phyloP scores from a whole-genome alignment of 2,113 vertebrate genomes.

The Bambusicola thoracicus region DNA sequence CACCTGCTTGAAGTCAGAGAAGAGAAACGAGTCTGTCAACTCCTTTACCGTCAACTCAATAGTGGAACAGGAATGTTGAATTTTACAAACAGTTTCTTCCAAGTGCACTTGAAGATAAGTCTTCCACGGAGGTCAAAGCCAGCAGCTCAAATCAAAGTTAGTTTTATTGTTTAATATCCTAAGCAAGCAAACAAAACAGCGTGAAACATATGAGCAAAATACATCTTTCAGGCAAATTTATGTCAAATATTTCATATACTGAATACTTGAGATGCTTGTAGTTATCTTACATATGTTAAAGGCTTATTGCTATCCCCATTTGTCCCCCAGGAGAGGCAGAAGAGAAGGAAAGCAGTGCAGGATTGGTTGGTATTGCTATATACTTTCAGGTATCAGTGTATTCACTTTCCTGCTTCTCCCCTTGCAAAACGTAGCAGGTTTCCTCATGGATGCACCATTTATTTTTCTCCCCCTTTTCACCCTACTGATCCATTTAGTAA shows the following conservation, averaged over 20 bases:
- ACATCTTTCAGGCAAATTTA: not conserved
- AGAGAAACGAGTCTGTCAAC: rapidly evolving
- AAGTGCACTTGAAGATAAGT: not conserved
- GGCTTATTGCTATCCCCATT: not conserved
- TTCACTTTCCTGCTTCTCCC: not conserved
- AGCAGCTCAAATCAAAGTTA: not conserved
- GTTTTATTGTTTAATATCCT: not conserved
- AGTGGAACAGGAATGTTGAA: not conserved
- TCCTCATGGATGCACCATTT: not conserved
- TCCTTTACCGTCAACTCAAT: no score
- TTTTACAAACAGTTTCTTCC: not conserved
- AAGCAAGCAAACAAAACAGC: not conserved
- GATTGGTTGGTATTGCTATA: rapidly evolving
- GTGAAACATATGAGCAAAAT: not conserved
- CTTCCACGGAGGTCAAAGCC: not conserved
- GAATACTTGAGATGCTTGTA: not conserved
- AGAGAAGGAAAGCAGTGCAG: not conserved
- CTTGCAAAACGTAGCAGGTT: not conserved
- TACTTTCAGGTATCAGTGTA: not conserved
- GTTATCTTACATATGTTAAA: not conserved
- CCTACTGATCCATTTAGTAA: not conserved
- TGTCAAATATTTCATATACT: not conserved
- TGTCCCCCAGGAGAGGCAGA: not conserved
- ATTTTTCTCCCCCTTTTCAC: not conserved
- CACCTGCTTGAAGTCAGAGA: not conserved